These are phyloP conservation scores for Anoura caudifer DNA, from an alignment of 2,113 vertebrate species.

Conservation along the genomic window DNA sequence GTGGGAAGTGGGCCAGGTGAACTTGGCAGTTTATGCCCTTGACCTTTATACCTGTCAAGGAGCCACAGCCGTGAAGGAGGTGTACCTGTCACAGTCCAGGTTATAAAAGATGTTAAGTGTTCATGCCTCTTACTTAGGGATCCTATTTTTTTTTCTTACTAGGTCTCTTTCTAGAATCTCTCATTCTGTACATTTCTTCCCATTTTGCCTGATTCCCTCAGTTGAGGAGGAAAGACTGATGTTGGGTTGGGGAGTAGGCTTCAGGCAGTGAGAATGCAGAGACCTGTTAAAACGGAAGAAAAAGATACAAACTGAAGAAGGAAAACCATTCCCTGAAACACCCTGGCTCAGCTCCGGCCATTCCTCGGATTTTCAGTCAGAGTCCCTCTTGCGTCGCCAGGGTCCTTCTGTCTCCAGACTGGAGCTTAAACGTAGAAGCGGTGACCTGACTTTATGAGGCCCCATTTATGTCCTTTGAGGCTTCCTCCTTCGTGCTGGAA, in stretches of 20 bases:
- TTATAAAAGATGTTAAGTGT: neutral
- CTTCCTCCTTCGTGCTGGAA: neutral
- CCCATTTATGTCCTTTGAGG: neutral
- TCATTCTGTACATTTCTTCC: neutral
- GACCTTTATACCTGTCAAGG: neutral
- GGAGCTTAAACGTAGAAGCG: neutral
- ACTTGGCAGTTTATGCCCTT: neutral
- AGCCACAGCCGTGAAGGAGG: neutral
- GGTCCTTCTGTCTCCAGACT: neutral
- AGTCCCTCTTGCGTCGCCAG: neutral
- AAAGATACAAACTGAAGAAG: neutral
- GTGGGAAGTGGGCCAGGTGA: neutral
- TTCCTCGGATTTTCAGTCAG: neutral
- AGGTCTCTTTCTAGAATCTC: neutral
- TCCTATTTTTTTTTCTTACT: neutral
- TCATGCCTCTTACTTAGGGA: neutral
- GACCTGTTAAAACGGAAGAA: neutral
- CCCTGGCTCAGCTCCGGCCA: neutral
- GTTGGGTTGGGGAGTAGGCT: neutral
- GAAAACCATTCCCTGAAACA: neutral
- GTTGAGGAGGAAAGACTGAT: neutral
- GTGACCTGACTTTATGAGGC: neutral
- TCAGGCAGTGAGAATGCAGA: neutral
- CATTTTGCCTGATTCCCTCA: neutral
- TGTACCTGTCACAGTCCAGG: neutral